Evolutionary conservation across 2,797 vertebrate genomes (phyloP), one percentile per base, ranked within the genome.

Genomic region (Xyrichtys novacula): DNA sequence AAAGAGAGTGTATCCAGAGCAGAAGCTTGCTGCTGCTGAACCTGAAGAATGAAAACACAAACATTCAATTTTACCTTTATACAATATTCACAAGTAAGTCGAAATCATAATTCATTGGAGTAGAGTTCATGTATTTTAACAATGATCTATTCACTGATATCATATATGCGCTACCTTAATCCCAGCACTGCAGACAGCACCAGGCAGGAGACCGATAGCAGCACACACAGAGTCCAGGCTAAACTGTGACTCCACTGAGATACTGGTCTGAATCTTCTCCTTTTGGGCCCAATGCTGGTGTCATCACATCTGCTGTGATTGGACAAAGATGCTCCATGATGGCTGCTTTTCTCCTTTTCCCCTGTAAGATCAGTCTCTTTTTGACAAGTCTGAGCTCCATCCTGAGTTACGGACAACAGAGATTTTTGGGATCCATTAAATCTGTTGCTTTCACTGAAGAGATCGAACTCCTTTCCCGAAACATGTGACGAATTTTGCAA

Each of bases 1-100:
- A 84, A 22, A 95, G 67, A 7, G 95, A 93, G 17, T 94, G 89
- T 1, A 90, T 72, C 95, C 96, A 96, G 43, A 91, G 71, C 31
- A 91, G 56, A 64, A 73, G 87, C 71, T 94, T 82, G 5, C 76
- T 79, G 36, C 80, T 85, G 76, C 78, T 86, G 78, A 96, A 95
- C 74, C 96, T 96, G 85, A 32, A 9, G 20, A 19, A 60, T 3
- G 12, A 56, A 62, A 59, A 74, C 20, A 83, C 49, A 71, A 19
- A 43, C 54, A 71, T 0, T 76, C 4, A n/a, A n/a, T n/a, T n/a
- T n/a, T n/a, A n/a, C n/a, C n/a, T n/a, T n/a, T n/a, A n/a, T n/a
- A n/a, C n/a, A n/a, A n/a, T n/a, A n/a, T n/a, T 26, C 5, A 38
- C 2, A 44, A 7, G 43, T 16, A 16, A 50, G 22, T 22, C 28